These are phyloP conservation scores for Mesochorus sp. DNA, from an alignment of 2,888 invertebrate genomes.

Conservation along the genomic window DNA sequence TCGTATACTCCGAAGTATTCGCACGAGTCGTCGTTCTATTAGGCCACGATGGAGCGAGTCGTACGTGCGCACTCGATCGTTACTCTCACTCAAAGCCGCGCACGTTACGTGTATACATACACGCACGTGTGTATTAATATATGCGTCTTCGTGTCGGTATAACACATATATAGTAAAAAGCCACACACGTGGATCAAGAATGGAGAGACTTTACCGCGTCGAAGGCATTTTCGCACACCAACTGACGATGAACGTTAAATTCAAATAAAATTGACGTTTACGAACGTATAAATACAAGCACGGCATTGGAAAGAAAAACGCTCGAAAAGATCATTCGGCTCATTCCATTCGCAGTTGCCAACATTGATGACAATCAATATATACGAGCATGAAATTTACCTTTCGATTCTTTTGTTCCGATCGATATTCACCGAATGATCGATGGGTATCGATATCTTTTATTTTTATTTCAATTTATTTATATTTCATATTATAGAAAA, in stretches of 20 bases:
- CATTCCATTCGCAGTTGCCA: slow-evolving; percentile 20
- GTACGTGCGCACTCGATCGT: slow-evolving; percentile 48
- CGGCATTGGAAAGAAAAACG: slow-evolving; percentile 1
- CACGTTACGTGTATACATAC: slow-evolving; percentile 29
- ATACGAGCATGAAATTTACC: not conserved
- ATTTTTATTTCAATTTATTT: too few species aligned
- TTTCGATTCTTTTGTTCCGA: not conserved
- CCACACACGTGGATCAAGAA: slow-evolving; percentile 42
- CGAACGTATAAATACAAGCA: slow-evolving; percentile 1
- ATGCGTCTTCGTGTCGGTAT: too few species aligned
- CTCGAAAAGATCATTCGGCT: slow-evolving; percentile 28
- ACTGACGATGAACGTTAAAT: slow-evolving; percentile 51
- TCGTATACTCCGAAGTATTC: slow-evolving; percentile 8
- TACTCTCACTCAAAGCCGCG: slow-evolving; percentile 34
- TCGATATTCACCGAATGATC: not conserved
- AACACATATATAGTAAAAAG: not conserved
- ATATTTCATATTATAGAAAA: too few species aligned
- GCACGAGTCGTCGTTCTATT: slow-evolving; percentile 29
- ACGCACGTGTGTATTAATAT: slow-evolving; percentile 16
- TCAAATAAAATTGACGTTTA: slow-evolving; percentile 58
- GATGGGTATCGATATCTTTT: not conserved
- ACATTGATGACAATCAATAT: slow-evolving; percentile 6
- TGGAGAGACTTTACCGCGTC: too few species aligned
- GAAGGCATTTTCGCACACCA: slow-evolving; percentile 20
- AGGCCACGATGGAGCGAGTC: slow-evolving; percentile 31